phyloP scores from a whole-genome alignment of 1,140 invertebrate genomes.

The Trichonephila clavipes region DNA sequence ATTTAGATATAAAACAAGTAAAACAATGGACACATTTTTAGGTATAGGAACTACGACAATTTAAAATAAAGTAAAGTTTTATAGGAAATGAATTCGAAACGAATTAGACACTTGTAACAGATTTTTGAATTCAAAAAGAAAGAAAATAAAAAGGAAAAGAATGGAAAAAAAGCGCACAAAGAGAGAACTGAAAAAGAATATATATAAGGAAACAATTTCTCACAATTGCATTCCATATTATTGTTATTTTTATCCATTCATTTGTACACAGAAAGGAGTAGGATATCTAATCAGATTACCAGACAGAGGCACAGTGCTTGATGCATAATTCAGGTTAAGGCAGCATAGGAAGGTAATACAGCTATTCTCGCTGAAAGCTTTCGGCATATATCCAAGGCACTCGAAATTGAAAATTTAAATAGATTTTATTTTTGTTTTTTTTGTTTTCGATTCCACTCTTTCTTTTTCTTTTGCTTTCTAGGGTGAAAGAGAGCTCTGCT shows the following conservation, averaged over 20 bases:
- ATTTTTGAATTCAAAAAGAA: constrained; percentile 24
- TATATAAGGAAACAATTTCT: constrained; percentile 61
- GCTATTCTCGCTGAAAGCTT: constrained; percentile 38
- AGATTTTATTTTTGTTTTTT: constrained; percentile 61
- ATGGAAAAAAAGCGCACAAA: background rate
- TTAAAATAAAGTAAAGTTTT: background rate
- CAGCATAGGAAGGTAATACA: constrained; percentile 38
- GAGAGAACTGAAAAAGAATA: background rate
- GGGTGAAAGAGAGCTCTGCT: background rate
- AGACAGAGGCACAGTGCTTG: constrained; percentile 16
- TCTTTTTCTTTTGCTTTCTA: background rate
- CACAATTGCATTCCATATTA: constrained; percentile 69
- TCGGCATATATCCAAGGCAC: constrained; percentile 17
- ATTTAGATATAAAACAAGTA: constrained; percentile 3
- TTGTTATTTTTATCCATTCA: constrained; percentile 16
- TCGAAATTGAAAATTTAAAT: constrained; percentile 75
- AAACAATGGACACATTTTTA: background rate
- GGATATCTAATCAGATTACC: constrained; percentile 29
- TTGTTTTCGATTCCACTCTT: background rate
- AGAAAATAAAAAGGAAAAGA: background rate
- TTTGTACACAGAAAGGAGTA: background rate
- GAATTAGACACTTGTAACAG: constrained; percentile 54
- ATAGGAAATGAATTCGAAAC: constrained; percentile 12
- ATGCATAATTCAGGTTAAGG: constrained; percentile 51
- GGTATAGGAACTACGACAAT: background rate